Base-by-base conservation (phyloP, 2,888 invertebrate genomes). In the Teinopalpus imperialis region DNA sequence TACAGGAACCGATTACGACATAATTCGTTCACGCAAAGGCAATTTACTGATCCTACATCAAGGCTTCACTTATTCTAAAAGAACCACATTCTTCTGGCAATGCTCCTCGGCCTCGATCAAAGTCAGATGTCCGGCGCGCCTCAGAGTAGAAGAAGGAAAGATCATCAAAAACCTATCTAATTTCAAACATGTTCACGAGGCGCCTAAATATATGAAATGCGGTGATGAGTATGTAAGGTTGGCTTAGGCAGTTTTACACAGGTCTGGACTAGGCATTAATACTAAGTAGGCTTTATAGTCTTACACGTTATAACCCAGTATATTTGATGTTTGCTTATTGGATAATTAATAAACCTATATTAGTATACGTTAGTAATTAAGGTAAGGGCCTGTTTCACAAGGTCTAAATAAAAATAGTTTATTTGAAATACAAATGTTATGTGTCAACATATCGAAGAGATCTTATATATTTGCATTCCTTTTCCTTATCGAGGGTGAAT, bases 21-120 rank as follows among this genome's bases (percentile, higher is more conserved):
- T 45, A 13, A 39, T 45, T 3, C 44, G 44, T 16, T 45, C 44
- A 5, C 37, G 44, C 14, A 39, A 21, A 39, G 44, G 44, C 26
- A 45, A 39, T 3, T 27, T 13, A 13, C 39, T 45, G 20, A 39
- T 45, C 8, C 13, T 45, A 3, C 21, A 31, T 27, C 44, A 32
- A 10, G 32, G 32, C 2, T 45, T 32, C 27, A 45, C 44, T 7
- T 45, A 39, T 20, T 18, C 26, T 12, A 45, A 39, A 10, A 12
- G 24, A 21, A 21, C 37, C 7, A 39, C 24, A 8, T 45, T 21
- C 32, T 32, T 32, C 32, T 45, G 44, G 44, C 39, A 21, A 13
- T 45, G 44, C 26, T 45, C 44, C 4, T 39, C 44, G 1, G 30
- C 18, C 1, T 37, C 39, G 4, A 20, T 39, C 4, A 37, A 26